Evolutionary conservation across 2,797 vertebrate species (phyloP), one percentile per base, ranked within the genome.

Genomic region (Coregonus sp.): DNA sequence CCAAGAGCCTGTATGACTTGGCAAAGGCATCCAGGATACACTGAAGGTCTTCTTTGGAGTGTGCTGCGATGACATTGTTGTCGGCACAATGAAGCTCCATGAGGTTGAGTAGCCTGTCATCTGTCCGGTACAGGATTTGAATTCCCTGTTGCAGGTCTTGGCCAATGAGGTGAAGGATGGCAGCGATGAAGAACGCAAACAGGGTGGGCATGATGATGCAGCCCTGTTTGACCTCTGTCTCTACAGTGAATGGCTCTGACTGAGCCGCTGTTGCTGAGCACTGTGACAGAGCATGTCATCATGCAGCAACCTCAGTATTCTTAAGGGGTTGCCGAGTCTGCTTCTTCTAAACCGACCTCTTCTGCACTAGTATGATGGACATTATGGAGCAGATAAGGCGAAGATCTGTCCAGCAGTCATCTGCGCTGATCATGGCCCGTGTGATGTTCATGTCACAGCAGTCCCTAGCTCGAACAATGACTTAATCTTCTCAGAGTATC

Each of bases 141-240:
- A 73, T 29, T 25, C 70, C 40, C 18, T 72, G 76, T 56, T 69
- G 80, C 33, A 78, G 29, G 1, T 50, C 12, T 77, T 65, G 56
- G 51, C 56, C 70, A 61, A n/a, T 52, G 25, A 50, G 52, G 52
- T 25, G 56, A 25, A 77, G 40, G 35, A 63, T 51, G 40, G 70
- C 35, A 15, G 70, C 14, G 18, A 72, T 72, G 59, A 72, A 33
- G 25, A 61, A 40, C 4, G 73, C 33, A 68, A 52, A 74, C 29
- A 74, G 40, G 51, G n/a, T 77, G 20, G 59, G 70, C 33, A 59
- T 56, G 4, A 67, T 68, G 29, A 78, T 74, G 33, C 72, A 78
- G 7, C 77, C 50, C 31, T 74, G 65, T 74, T 70, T 74, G 5
- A 74, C 72, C 51, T 29, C 50, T 18, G 16, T 25, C 47, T 11